Base-by-base conservation (phyloP, 2,113 vertebrate species). In the Puntigrus tetrazona region DNA sequence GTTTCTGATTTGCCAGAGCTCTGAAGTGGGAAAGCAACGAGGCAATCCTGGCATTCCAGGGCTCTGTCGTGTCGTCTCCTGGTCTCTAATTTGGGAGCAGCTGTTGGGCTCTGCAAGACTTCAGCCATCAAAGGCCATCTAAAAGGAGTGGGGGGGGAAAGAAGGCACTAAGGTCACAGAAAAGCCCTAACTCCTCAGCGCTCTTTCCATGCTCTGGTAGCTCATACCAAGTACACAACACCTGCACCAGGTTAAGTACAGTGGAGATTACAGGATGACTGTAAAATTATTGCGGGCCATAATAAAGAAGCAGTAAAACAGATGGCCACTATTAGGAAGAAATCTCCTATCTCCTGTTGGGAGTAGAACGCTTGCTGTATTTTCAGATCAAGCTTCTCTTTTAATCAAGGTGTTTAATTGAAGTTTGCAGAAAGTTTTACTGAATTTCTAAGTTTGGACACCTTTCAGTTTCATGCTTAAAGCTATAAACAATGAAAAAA, bases 41-140 rank as follows among this genome's bases (percentile, higher is more conserved):
- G 86, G 87, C 91, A 87, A 88, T 92, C 89, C 88, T 91, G 90
- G 85, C 91, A 92, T 93, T 93, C 92, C 92, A 92, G 87, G 84
- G 84, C 88, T 85, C 89, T 93, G 90, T 92, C 89, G 86, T 90
- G 84, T 90, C 86, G 86, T 92, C 90, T 91, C 65, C 84, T 91
- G 81, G 85, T 91, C 93, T 94, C 91, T 95, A 94, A 95, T 95
- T 94, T 95, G 90, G 88, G 90, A 94, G 88, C 93, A 94, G 93
- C 92, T 94, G 93, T 93, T 86, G 84, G 88, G 86, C 88, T 88
- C 91, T 92, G 91, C 90, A 90, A 92, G 89, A 86, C 88, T 88
- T 92, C 90, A 89, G 87, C 87, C 91, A 92, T 93, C 91, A 94
- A 94, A 93, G 90, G 83, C 67, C 65, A 84, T 27, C 88, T 50